phyloP scores from a whole-genome alignment of 2,888 invertebrate species.

The Acrobasis repandana region DNA sequence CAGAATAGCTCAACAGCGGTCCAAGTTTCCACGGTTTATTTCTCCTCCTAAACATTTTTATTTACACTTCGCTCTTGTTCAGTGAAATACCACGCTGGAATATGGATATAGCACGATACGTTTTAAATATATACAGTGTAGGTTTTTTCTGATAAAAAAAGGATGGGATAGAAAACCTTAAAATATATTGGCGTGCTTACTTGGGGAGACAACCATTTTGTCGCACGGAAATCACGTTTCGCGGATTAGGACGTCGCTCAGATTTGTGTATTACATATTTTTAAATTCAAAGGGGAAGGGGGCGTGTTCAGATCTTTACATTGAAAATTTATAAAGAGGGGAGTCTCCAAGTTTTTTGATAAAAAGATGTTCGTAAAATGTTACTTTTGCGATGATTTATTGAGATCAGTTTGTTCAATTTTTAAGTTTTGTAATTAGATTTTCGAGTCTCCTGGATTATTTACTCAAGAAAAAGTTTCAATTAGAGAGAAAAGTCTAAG shows the following conservation, averaged over 20 bases:
- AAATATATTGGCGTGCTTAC: constrained; percentile 34
- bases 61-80: too few species aligned
- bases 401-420: not conserved
- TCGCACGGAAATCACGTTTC: constrained; percentile 46
- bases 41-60: too few species aligned
- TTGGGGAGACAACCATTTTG: constrained; percentile 33
- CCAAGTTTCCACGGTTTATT: too few species aligned
- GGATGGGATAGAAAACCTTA: not conserved
- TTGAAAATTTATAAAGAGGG: not conserved
- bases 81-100: too few species aligned
- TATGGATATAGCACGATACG: too few species aligned
- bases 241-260: constrained; percentile 39
- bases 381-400: not conserved
- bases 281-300: not conserved
- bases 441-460: too few species aligned
- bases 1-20: too few species aligned
- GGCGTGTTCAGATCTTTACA: not conserved
- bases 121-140: too few species aligned
- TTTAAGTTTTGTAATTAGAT: not conserved
- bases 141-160: not conserved
- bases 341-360: not conserved
- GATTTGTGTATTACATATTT: constrained; percentile 29
- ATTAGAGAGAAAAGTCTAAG: too few species aligned
- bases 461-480: too few species aligned
- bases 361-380: not conserved